Evolutionary conservation across 2,797 vertebrate species (phyloP).

Genomic region (Sternotherus odoratus): DNA sequence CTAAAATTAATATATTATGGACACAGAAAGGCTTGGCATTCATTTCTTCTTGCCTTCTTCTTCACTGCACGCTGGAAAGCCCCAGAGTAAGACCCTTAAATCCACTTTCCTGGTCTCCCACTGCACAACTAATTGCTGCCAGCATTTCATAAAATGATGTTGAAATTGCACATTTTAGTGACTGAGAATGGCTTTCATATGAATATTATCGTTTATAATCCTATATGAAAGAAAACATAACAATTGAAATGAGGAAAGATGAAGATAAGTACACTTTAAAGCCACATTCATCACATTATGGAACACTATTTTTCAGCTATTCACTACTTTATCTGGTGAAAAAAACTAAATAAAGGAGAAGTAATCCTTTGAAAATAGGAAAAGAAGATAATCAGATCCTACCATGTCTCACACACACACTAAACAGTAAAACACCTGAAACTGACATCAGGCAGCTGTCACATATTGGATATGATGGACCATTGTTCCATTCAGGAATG

Average conservation of each 20-base stretch:
- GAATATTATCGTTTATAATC: background rate
- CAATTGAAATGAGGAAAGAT: background rate
- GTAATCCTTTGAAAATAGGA: background rate
- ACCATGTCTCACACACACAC: background rate
- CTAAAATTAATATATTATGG: background rate
- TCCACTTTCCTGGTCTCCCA: background rate
- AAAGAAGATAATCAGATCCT: background rate
- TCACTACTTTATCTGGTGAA: background rate
- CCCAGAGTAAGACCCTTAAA: background rate
- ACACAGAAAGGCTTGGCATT: fast-evolving
- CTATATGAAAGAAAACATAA: background rate
- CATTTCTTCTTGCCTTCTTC: background rate
- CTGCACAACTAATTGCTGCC: background rate
- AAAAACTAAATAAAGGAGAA: background rate
- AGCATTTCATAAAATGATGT: background rate
- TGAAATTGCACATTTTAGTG: background rate
- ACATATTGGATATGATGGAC: background rate
- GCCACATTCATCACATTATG: background rate
- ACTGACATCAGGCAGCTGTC: background rate
- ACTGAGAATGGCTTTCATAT: background rate
- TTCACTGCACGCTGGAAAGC: background rate
- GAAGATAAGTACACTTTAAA: background rate
- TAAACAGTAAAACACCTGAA: background rate
- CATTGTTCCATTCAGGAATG: background rate
- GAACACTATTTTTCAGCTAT: background rate